These are phyloP conservation scores for Oreochromis spilurus DNA, from an alignment of 2,113 vertebrate species.

Conservation along the genomic window DNA sequence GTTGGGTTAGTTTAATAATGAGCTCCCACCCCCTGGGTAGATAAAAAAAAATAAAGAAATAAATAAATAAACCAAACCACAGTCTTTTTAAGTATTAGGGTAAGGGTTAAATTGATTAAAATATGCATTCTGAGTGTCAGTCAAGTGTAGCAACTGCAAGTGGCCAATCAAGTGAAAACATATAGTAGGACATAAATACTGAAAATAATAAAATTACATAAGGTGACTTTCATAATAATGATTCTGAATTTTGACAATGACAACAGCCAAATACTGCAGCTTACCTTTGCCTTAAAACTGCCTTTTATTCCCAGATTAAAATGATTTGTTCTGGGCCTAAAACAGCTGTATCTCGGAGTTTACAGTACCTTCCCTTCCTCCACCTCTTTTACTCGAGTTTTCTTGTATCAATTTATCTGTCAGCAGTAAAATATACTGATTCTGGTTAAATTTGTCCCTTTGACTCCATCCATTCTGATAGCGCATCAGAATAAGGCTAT, in stretches of 20 bases:
- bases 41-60: background rate
- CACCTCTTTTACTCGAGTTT: background rate
- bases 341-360: background rate
- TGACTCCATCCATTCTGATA: background rate
- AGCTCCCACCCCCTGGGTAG: background rate
- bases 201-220: background rate
- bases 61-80: background rate
- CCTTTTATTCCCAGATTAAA: background rate
- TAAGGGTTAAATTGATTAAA: background rate
- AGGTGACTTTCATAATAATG: background rate
- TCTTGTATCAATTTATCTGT: background rate
- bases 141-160: background rate
- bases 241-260: background rate
- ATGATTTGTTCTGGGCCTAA: background rate
- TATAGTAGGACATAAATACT: background rate
- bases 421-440: slow-evolving; percentile 1
- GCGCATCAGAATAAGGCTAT: background rate
- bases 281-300: background rate
- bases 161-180: background rate
- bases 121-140: background rate
- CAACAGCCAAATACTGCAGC: background rate
- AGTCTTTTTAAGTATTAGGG: background rate
- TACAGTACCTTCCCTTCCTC: background rate
- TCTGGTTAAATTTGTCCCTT: background rate
- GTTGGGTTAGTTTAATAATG: background rate